Evolutionary conservation across 2,888 invertebrate genomes (phyloP).

Genomic region (Polydrusus pterygomalis): DNA sequence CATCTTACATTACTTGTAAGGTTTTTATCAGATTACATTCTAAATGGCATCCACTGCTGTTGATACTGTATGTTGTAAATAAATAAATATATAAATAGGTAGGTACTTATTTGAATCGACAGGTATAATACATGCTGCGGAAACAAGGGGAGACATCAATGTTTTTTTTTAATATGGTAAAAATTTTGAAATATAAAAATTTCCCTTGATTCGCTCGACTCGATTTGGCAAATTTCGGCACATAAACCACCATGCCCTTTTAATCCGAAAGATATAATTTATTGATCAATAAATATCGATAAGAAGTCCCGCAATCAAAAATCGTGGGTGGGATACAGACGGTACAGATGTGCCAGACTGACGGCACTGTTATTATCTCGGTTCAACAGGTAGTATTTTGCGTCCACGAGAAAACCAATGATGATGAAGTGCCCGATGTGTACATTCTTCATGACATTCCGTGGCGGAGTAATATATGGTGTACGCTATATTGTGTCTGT

Average conservation of each 20-base stretch:
- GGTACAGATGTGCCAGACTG: constrained; percentile 38
- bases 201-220: background rate
- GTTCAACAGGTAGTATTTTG: constrained; percentile 52
- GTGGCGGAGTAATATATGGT: no score
- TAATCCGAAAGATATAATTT: constrained; percentile 46
- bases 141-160: no score
- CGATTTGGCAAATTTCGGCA: constrained; percentile 13
- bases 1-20: no score
- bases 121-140: no score
- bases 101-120: no score
- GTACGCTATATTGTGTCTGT: no score
- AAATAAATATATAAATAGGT: no score
- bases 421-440: constrained; percentile 46
- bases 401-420: constrained; percentile 31
- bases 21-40: no score
- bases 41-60: no score
- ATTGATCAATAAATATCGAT: constrained; percentile 54
- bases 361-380: constrained; percentile 45
- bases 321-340: constrained; percentile 52
- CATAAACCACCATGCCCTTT: constrained; percentile 36
- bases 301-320: constrained; percentile 45
- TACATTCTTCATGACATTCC: constrained; percentile 1
- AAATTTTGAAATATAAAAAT: no score
- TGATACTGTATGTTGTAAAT: no score
- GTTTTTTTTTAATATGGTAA: no score